Evolutionary conservation across 2,888 invertebrate genomes (phyloP), one percentile per base, ranked within the genome.

Genomic region (Latrodectus hesperus): DNA sequence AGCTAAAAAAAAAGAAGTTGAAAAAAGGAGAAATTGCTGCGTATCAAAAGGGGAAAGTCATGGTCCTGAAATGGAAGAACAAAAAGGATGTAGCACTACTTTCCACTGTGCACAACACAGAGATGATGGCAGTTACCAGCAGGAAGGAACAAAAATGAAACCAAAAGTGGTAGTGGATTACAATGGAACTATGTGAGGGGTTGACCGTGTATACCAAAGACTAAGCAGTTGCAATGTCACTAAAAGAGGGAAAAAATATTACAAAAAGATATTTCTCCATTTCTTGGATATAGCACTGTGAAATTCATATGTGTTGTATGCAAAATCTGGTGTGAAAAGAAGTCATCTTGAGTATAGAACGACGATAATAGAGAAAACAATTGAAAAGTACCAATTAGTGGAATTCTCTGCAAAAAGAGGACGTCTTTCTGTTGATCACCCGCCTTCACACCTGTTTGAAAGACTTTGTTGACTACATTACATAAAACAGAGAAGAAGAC

Each of bases 21-120:
- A 89, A 38, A 71, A 85, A 77, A 26, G 89, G 89, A 22, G 78
- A 84, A 77, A 65, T 78, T 49, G 49, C 49, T 38, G 83, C 79
- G 16, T 84, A 9, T 16, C 38, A 83, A 65, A 55, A 70, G 26
- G 84, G 80, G 53, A 83, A 86, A 68, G 8, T 67, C 55, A 64
- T 71, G 26, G 80, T 55, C 1, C 55, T 76, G 65, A 53, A 60
- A 72, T 88, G 87, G 79, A 49, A 65, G 9, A 75, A 79, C 53
- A 84, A 89, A 64, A 83, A 76, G 22, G 72, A 87, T 64, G 83
- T 89, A 12, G 17, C 65, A 49, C 64, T 89, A 16, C 51, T 82
- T 52, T 64, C 68, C 53, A 72, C 55, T 26, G 55, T 79, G 11
- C 74, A 79, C 64, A 73, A 75, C 68, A 68, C 52, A 38, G 74